Base-by-base conservation (phyloP, 1,140 invertebrate genomes). In the Drosophila pectinifera region DNA sequence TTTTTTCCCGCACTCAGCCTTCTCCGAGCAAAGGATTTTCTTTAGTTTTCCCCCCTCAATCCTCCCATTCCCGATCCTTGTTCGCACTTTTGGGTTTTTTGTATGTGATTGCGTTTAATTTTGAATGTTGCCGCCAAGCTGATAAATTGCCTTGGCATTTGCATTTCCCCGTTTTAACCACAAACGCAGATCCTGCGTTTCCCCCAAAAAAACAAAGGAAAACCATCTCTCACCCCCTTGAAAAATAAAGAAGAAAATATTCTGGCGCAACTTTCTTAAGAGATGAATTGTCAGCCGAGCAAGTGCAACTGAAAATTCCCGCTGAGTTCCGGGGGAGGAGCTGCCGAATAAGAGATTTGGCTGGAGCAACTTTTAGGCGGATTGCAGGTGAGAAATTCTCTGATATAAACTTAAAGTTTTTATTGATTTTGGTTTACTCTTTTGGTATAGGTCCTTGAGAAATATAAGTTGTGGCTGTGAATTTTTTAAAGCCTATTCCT, bases 41-140 rank as follows among this genome's bases (percentile, higher is more conserved):
- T 54, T 56, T 67, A 34, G 43, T 42, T 63, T 51, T 57, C n/a
- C 53, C 8, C 41, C 4, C 26, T 0, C 11, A 13, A 5, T 14
- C 26, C 26, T 49, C 48, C 13, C 34, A 48, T 39, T n/a, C 54
- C 26, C 77, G 61, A 57, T 78, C 56, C 41, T 68, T 62, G 36
- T 57, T 58, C 51, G 38, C 62, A 56, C 73, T 69, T 81, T 81
- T 72, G 55, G 41, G 39, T 49, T 55, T 53, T 73, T 45, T 62
- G 65, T 68, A 51, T 69, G 72, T 62, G 84, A 83, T 86, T 88
- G 79, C 79, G 59, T 79, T 83, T 82, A 77, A 82, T 82, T 79
- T 83, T 88, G 75, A 88, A 88, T 73, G 73, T 53, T 64, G 63
- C 51, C 58, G 79, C 67, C 65, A 64, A 73, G 55, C 67, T 68